Base-by-base conservation (phyloP, 2,888 invertebrate genomes). In the Frankliniella intonsa region DNA sequence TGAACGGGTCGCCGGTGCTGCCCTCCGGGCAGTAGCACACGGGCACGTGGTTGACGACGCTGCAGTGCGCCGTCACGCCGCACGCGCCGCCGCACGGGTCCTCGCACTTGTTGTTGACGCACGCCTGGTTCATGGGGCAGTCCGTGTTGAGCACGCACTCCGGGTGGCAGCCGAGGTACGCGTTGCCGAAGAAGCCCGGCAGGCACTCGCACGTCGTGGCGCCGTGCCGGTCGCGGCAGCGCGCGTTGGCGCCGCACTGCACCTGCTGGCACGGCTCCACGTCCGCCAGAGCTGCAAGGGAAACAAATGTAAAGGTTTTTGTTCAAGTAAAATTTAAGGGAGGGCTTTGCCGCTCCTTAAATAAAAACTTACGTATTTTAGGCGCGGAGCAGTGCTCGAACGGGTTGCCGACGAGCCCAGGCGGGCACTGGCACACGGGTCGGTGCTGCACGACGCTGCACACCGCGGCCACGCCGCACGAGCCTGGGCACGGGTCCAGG, bases 71-170 rank as follows among this genome's bases (percentile, higher is more conserved):
- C 85, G 92, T 92, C 55, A 93, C 88, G 65, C 95, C 95, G 87
- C 95, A 95, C 12, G 93, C 92, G 82, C 93, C 93, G 80, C 89
- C 88, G 86, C 95, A 95, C 50, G 95, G 94, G 87, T 94, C 92
- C 84, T 92, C 90, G 86, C 95, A 95, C 88, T 92, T 94, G 84
- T 93, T 93, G 86, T 93, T 94, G 81, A 94, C 90, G 86, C 95
- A 96, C 22, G 95, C 92, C 85, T 91, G 90, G 83, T 92, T 90
- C 81, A 91, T 88, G 10, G 92, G 88, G 87, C 95, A 95, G 87
- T 95, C 95, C 25, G 93, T 91, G 86, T 96, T 96, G 17, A 94
- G 91, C 0, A 95, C 93, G 88, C 96, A 96, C 88, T 95, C 93
- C 0, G 95, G 94, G 81, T 92, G 91, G 85, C 95, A 95, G 10